Base-by-base conservation (phyloP, 2,888 invertebrate species). In the Drosophila parthenogenetica region DNA sequence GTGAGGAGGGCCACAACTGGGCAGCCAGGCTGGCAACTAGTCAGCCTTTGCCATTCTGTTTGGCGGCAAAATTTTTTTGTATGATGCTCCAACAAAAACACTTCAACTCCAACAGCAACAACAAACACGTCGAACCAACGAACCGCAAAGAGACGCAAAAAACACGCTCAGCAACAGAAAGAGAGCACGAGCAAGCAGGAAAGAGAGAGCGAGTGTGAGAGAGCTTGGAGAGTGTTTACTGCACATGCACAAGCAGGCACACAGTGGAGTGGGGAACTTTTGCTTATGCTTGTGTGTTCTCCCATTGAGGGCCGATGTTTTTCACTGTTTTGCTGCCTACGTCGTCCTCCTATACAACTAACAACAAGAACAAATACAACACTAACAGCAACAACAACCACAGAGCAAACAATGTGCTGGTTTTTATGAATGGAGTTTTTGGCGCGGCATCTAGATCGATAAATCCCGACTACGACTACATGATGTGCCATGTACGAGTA, bases 341-440 rank as follows among this genome's bases (percentile, higher is more conserved):
- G 63, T 65, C 46, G 63, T 68, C 65, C 86, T 81, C 63, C 74
- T 69, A 51, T 73, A 42, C 37, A 62, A 53, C 69, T 29, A 64
- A 39, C 49, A 69, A 43, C 25, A 67, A 40, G 43, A 73, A 66
- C 53, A 68, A 73, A 60, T 61, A 39, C 49, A 69, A 43, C 25
- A 67, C 60, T 48, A 67, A 73, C 63, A 64, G 32, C 49, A 69
- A 43, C 25, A 67, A 40, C 49, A 73, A 66, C 53, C 63, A 73
- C 46, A 67, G 46, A 29, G 76, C 81, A 83, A 91, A 90, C 89
- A 91, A 89, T 90, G 88, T 82, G 77, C 86, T 73, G 84, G 90
- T 91, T 91, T 91, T 91, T 91, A 92, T 91, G 92, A 91, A 91
- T 91, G 92, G 91, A 91, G 86, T 91, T 87, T 81, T 90, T 86